These are phyloP conservation scores for Sesia apiformis DNA, from an alignment of 2,888 invertebrate species.

Conservation along the genomic window DNA sequence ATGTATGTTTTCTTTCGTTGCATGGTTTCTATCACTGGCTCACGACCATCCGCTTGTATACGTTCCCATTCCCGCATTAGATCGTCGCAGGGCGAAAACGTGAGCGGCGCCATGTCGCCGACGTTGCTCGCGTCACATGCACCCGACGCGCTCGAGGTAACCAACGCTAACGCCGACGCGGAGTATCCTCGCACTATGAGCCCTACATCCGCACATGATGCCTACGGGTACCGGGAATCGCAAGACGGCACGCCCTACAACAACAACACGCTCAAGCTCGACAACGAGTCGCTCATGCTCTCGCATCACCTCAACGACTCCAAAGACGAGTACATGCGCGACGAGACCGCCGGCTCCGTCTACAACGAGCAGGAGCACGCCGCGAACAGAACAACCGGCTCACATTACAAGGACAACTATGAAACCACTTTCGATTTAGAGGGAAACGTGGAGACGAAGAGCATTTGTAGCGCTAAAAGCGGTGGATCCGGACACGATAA, in stretches of 20 bases:
- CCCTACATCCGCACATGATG: conserved; percentile 71
- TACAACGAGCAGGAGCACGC: conserved; percentile 53
- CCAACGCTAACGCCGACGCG: conserved; percentile 39
- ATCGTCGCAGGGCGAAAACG: conserved; percentile 53
- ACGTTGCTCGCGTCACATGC: conserved; percentile 40
- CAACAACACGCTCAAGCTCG: conserved; percentile 65
- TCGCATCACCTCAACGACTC: conserved; percentile 53
- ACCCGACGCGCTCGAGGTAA: conserved; percentile 21
- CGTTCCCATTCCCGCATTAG: conserved; percentile 50
- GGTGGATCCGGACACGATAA: conserved; percentile 86
- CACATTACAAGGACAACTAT: conserved; percentile 81
- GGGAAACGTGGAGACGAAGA: conserved; percentile 93
- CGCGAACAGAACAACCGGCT: conserved; percentile 40
- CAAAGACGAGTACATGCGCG: conserved; percentile 53
- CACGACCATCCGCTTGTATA: conserved; percentile 70
- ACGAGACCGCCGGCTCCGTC: conserved; percentile 46
- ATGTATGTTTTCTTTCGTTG: conserved; percentile 53
- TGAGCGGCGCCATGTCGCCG: conserved; percentile 63
- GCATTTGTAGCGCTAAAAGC: conserved; percentile 87
- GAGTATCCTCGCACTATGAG: conserved; percentile 57
- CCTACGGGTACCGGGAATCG: conserved; percentile 68
- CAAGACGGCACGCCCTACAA: conserved; percentile 48
- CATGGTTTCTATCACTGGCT: conserved; percentile 72
- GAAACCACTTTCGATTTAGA: conserved; percentile 93
- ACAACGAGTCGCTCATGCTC: conserved; percentile 62